Percentiles rank a stretch among this genome's conserved stretches.
Evolutionary conservation across 2,888 invertebrate species (phyloP).

Genomic region (Gordius sp.): DNA sequence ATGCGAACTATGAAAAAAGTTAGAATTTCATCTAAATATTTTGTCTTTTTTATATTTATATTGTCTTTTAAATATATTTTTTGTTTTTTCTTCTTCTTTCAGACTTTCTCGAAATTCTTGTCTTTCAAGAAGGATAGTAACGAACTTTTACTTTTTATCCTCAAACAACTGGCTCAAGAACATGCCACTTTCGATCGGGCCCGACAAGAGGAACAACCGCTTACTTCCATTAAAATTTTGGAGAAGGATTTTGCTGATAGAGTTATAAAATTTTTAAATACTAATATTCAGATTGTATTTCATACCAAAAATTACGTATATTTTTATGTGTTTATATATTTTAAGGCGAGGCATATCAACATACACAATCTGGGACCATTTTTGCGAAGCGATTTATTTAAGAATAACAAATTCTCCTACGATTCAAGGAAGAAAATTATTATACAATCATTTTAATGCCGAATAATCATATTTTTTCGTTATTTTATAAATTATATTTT

Average conservation of each 20-base stretch:
- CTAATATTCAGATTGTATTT: conserved; percentile 14
- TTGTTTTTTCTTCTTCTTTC: conserved; percentile 25
- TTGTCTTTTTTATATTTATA: conserved; percentile 4
- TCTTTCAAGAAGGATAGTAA: conserved; percentile 79
- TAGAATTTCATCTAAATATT: conserved; percentile 21
- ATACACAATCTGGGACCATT: conserved; percentile 63
- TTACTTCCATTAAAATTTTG: conserved; percentile 48
- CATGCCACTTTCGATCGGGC: conserved; percentile 22
- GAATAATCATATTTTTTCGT: not conserved
- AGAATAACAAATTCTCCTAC: conserved; percentile 55
- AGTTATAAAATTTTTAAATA: conserved; percentile 27
- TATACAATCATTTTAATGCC: conserved; percentile 37
- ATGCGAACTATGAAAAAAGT: conserved; percentile 82
- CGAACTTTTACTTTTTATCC: conserved; percentile 70
- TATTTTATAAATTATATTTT: too few species aligned
- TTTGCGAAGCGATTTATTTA: conserved; percentile 65
- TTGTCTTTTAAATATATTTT: conserved; percentile 14
- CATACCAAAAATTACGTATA: not conserved
- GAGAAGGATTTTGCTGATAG: conserved; percentile 54
- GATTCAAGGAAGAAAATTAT: conserved; percentile 58
- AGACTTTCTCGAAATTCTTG: conserved; percentile 75
- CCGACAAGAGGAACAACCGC: conserved; percentile 18
- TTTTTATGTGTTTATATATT: conserved; percentile 24
- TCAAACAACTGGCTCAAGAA: conserved; percentile 45
- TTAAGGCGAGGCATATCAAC: conserved; percentile 63